Percentiles rank a stretch among this genome's conserved stretches.
Evolutionary conservation across 2,888 invertebrate genomes (phyloP).

Genomic region (Drosophila colorata): DNA sequence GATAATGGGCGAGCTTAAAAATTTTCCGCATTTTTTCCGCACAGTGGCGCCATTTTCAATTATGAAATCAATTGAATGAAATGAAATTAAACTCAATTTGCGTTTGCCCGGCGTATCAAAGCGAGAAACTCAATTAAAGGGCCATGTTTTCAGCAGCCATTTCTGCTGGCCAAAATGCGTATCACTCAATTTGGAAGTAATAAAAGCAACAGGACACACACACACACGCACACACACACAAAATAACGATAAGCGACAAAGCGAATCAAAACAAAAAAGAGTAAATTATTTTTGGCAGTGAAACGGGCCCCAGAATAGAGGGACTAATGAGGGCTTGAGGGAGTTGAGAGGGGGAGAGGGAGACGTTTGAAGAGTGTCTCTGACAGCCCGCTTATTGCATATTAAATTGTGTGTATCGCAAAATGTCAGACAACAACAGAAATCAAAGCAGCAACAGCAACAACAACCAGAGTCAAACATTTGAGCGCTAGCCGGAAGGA

Average conservation of each 20-base stretch:
- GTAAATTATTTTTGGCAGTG: slow-evolving; percentile 12
- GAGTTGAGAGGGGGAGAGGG: neutral
- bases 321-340: neutral
- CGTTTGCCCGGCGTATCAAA: slow-evolving; percentile 9
- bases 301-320: neutral
- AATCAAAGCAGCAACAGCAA: slow-evolving; percentile 48
- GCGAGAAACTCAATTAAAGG: slow-evolving; percentile 21
- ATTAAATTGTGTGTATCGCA: slow-evolving; percentile 62
- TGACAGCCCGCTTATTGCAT: slow-evolving; percentile 78
- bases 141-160: neutral
- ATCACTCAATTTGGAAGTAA: slow-evolving; percentile 18
- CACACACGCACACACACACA: slow-evolving; percentile 6
- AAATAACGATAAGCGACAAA: slow-evolving; percentile 13
- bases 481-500: slow-evolving; percentile 58
- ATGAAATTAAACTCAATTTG: slow-evolving; percentile 55
- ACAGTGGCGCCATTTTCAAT: slow-evolving; percentile 24
- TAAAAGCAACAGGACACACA: slow-evolving; percentile 22
- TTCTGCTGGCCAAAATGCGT: slow-evolving; percentile 5
- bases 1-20: slow-evolving; percentile 33
- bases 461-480: slow-evolving; percentile 17
- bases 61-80: slow-evolving; percentile 60
- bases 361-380: slow-evolving; percentile 35
- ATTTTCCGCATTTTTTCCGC: slow-evolving; percentile 14
- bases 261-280: neutral
- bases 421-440: slow-evolving; percentile 46